These are phyloP conservation scores for Buceros bicornis DNA, from an alignment of 2,797 vertebrate species.

Conservation along the genomic window DNA sequence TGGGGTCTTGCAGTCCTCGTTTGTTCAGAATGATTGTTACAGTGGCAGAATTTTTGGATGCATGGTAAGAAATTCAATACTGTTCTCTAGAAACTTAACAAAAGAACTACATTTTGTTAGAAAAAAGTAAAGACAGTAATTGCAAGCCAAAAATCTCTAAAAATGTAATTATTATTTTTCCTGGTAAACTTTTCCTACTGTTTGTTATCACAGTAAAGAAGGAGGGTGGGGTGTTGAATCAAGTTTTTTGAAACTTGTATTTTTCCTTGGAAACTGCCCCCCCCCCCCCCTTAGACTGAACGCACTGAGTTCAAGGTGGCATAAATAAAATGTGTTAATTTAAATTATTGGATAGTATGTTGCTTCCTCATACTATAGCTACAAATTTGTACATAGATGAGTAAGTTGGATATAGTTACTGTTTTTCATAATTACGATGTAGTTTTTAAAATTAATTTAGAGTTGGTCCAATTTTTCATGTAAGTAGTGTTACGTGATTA, in stretches of 20 bases:
- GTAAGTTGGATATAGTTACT: background rate
- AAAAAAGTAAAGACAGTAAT: background rate
- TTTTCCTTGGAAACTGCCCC: background rate
- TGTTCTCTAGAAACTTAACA: background rate
- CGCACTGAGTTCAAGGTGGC: background rate
- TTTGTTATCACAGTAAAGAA: background rate
- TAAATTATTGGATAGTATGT: background rate
- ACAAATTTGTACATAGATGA: background rate
- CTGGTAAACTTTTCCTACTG: background rate
- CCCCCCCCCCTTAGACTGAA: background rate
- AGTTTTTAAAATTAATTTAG: background rate
- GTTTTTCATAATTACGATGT: background rate
- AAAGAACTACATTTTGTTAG: background rate
- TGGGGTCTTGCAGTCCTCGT: background rate
- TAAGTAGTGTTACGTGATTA: background rate
- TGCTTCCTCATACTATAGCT: background rate
- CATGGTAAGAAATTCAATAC: background rate
- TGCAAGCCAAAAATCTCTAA: background rate
- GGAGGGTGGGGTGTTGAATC: background rate
- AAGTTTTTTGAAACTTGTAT: background rate
- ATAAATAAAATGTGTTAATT: background rate
- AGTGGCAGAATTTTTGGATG: conserved; percentile 8
- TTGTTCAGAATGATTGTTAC: conserved; percentile 25
- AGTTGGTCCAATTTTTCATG: background rate
- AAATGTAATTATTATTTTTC: background rate